phyloP scores from a whole-genome alignment of 2,797 vertebrate species.

The Sparus aurata region DNA sequence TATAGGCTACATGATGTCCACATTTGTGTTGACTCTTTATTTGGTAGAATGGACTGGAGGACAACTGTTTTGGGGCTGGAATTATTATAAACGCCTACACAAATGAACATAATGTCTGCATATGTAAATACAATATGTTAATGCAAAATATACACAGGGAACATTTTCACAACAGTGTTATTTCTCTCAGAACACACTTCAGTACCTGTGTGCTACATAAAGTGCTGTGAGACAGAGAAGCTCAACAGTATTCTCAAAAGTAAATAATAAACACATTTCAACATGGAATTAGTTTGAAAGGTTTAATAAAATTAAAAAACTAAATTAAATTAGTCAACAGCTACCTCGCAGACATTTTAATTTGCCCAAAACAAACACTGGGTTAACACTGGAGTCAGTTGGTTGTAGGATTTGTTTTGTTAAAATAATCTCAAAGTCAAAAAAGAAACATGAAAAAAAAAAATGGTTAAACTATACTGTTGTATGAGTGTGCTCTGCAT shows the following conservation, averaged over 20 bases:
- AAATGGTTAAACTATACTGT: no score
- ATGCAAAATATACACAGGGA: conserved; percentile 14
- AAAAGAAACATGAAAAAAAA: no score
- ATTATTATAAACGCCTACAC: conserved; percentile 7
- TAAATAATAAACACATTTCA: background rate
- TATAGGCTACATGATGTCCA: background rate
- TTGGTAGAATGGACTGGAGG: conserved; percentile 10
- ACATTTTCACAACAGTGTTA: background rate
- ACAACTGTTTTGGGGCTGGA: conserved; percentile 6
- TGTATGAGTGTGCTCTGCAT: background rate
- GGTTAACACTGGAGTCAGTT: background rate
- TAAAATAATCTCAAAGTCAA: no score
- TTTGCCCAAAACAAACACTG: background rate
- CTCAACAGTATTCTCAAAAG: background rate
- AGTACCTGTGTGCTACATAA: background rate
- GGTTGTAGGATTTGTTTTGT: background rate
- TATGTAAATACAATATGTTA: background rate
- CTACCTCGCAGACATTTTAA: background rate
- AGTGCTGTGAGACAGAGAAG: background rate
- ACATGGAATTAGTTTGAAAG: background rate
- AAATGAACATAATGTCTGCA: conserved; percentile 1
- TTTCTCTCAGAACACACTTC: background rate
- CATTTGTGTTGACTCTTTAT: conserved; percentile 25
- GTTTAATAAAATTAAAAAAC: background rate
- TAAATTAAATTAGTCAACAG: background rate